phyloP scores from a whole-genome alignment of 2,797 vertebrate genomes.

The Phoebastria nigripes region DNA sequence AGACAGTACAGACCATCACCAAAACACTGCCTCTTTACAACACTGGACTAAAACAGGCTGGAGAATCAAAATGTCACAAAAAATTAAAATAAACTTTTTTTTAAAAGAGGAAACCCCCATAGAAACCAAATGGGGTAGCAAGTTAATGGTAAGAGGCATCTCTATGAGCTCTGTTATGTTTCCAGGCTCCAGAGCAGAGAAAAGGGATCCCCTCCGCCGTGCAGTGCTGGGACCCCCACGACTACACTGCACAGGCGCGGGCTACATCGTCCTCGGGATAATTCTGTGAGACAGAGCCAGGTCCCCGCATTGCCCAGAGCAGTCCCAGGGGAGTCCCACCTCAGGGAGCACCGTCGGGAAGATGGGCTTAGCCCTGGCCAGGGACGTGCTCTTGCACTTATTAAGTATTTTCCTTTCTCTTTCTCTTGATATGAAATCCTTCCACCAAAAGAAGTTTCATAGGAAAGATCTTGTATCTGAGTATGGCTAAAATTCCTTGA shows the following conservation, averaged over 20 bases:
- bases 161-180: neutral
- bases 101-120: neutral
- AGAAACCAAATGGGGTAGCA: neutral
- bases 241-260: no score
- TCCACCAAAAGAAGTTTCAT: neutral
- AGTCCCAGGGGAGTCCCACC: neutral
- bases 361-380: neutral
- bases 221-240: neutral
- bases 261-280: neutral
- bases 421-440: neutral
- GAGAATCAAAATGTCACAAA: neutral
- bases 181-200: neutral
- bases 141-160: neutral
- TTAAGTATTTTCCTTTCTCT: neutral
- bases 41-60: neutral
- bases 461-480: neutral
- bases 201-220: fast-evolving
- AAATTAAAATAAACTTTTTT: neutral
- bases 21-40: neutral
- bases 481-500: neutral
- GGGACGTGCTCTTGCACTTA: neutral
- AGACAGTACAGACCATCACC: neutral
- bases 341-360: neutral
- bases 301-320: no score
- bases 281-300: neutral